Base-by-base conservation (phyloP, 2,113 vertebrate genomes). In the Triplophysa rosa region DNA sequence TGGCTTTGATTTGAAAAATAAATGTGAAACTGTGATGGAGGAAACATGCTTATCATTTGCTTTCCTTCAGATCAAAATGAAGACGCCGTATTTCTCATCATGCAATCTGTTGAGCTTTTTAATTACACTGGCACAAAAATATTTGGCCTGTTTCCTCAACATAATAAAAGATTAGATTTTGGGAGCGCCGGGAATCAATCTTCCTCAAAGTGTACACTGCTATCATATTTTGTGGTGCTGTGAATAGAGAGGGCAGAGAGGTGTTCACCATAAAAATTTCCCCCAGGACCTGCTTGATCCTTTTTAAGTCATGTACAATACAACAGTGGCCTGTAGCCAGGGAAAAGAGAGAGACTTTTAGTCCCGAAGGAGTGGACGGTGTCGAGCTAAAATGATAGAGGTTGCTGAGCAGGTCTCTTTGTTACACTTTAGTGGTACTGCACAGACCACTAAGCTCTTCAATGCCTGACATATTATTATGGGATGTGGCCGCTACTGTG, bases 181-280 rank as follows among this genome's bases (percentile, higher is more conserved):
- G 40, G 61, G 47, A 16, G 42, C 74, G 71, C 62, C 29, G 62
- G 52, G 56, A 82, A 67, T 82, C 65, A 37, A 52, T 23, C 45
- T 70, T 37, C 47, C 67, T 29, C n/a, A 24, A 66, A 23, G 63
- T 65, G 76, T 33, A 49, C 23, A 62, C 54, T 17, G n/a, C 8
- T 68, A 23, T 63, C 67, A 66, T 61, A 37, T 29, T 56, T 78
- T 71, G 68, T 79, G 68, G n/a, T 29, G n/a, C 54, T 71, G 12
- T 67, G 61, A 73, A 59, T 69, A 82, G 54, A 82, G 54, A 67
- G 49, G 37, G 33, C 49, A 77, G 24, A 16, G 26, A 78, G 17
- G 63, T 73, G 75, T 21, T 78, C 75, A 74, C 26, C 59, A 47
- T 78, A 49, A 61, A 49, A 40, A 82, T 73, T 74, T 63, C 81